Conservation (phyloP, 1,140 invertebrate species). For the Druon quercuslanigerum region DNA sequence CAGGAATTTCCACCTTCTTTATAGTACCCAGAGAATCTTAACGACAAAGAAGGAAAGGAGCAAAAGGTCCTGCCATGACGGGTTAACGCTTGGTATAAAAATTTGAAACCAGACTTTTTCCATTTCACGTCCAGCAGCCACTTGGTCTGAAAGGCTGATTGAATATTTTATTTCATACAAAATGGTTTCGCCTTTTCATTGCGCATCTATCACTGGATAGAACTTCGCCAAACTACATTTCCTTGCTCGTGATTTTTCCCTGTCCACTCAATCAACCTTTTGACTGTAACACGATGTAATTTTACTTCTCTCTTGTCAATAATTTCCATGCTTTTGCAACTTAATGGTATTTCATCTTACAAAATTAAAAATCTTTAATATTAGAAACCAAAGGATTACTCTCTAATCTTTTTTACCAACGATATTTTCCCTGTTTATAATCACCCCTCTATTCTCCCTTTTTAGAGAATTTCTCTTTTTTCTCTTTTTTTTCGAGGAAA, state of each 20-base stretch:
- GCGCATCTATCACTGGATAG: background rate
- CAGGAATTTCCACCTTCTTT: conserved; percentile 1
- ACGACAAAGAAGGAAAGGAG: background rate
- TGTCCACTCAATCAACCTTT: background rate
- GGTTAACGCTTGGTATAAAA: conserved; percentile 3
- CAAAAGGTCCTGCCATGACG: conserved; percentile 17
- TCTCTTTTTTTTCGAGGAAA: too few species aligned
- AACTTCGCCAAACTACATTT: background rate
- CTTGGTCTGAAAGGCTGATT: background rate
- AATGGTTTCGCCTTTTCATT: background rate
- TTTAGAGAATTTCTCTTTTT: too few species aligned
- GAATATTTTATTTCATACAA: background rate
- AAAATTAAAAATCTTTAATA: background rate
- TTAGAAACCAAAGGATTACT: too few species aligned
- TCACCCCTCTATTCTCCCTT: too few species aligned
- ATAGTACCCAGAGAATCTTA: background rate
- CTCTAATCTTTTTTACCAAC: too few species aligned
- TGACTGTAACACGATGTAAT: background rate
- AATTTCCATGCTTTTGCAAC: background rate
- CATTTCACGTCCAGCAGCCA: background rate
- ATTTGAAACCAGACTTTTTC: conserved; percentile 12
- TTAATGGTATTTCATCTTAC: background rate
- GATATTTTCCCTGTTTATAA: too few species aligned
- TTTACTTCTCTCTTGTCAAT: background rate
- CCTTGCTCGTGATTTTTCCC: background rate